Evolutionary conservation across 2,113 vertebrate species (phyloP).

Genomic region (Chamaea fasciata): DNA sequence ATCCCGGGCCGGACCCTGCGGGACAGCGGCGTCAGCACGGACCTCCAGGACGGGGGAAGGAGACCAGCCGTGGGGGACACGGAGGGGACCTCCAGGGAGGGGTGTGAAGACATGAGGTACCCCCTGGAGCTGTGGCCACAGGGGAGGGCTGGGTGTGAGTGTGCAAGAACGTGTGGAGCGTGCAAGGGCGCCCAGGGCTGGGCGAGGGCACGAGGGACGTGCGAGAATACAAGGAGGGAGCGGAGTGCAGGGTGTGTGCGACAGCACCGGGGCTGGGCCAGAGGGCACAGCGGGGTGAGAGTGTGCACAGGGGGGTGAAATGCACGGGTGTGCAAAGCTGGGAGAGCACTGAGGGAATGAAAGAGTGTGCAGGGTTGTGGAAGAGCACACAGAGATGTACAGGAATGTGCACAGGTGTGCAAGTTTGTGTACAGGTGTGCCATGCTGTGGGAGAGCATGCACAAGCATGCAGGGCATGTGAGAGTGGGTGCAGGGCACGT

Average conservation of each 20-base stretch:
- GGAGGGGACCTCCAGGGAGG: not conserved
- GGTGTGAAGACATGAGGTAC: not conserved
- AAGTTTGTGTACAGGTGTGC: not conserved
- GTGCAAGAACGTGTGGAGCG: not conserved
- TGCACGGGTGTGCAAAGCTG: not conserved
- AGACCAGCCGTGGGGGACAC: not conserved
- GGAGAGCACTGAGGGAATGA: not conserved
- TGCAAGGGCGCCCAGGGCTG: not conserved
- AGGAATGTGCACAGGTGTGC: not conserved
- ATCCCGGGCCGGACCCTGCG: constrained; percentile 31
- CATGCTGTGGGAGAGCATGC: not conserved
- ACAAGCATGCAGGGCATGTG: not conserved
- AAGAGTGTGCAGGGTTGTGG: not conserved
- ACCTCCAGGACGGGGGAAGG: not conserved
- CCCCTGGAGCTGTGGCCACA: not conserved
- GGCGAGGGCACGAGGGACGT: not conserved
- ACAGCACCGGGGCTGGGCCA: not conserved
- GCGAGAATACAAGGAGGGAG: not conserved
- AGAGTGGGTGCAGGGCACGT: not conserved
- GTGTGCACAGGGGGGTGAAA: not conserved
- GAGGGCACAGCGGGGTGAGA: not conserved
- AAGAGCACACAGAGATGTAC: fast-evolving
- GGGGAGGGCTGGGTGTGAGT: not conserved
- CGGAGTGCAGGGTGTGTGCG: not conserved
- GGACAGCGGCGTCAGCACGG: not conserved